Conservation (phyloP, 1,140 invertebrate genomes). For the Orius laevigatus region DNA sequence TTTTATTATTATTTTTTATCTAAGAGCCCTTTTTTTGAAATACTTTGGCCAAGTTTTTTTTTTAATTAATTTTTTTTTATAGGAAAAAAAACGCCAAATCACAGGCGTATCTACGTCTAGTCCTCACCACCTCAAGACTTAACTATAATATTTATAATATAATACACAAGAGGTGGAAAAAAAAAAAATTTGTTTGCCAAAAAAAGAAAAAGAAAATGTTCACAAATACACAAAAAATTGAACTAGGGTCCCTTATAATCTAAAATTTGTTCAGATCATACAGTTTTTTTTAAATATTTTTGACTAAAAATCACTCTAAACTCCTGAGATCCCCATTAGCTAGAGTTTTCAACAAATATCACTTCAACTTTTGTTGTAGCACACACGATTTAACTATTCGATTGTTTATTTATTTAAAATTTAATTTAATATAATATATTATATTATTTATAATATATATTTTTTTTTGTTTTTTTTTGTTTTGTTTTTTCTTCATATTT, state of each 20-base stretch:
- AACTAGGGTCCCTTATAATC: slow-evolving; percentile 15
- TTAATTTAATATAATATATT: too few species aligned
- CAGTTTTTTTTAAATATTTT: slow-evolving; percentile 9
- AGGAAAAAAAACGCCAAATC: slow-evolving; percentile 1
- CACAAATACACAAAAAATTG: slow-evolving; percentile 11
- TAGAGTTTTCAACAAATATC: slow-evolving; percentile 12
- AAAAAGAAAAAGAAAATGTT: slow-evolving; percentile 12
- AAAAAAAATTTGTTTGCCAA: not conserved
- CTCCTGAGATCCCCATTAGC: slow-evolving; percentile 12
- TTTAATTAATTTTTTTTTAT: slow-evolving; percentile 6
- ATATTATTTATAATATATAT: not conserved
- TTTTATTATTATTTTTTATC: not conserved
- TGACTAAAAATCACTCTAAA: slow-evolving; percentile 12
- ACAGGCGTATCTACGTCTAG: too few species aligned
- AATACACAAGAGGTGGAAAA: slow-evolving; percentile 11
- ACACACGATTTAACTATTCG: too few species aligned
- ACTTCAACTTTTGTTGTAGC: not conserved
- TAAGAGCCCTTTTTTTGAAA: not conserved
- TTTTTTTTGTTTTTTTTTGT: slow-evolving; percentile 1
- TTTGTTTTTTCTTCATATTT: too few species aligned
- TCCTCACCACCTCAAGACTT: slow-evolving; percentile 5
- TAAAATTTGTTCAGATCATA: slow-evolving; percentile 6
- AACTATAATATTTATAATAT: slow-evolving; percentile 13
- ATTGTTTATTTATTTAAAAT: too few species aligned
- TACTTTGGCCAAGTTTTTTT: not conserved